Evolutionary conservation across 2,888 invertebrate genomes (phyloP).

Genomic region (Myathropa florea): DNA sequence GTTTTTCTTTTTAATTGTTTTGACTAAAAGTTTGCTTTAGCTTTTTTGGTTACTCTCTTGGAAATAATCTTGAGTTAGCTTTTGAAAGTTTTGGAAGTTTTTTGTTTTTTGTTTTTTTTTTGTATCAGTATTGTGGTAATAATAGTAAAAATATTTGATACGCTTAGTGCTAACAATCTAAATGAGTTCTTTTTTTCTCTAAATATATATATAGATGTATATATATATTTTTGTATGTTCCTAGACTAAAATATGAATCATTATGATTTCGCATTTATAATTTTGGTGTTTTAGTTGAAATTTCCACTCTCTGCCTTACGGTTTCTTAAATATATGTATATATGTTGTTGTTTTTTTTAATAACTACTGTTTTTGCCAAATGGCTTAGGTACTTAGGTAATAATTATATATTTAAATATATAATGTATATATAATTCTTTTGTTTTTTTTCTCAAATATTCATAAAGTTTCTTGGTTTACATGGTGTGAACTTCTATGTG

Average conservation of each 20-base stretch:
- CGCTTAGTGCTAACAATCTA: slow-evolving; percentile 71
- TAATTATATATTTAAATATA: slow-evolving; percentile 72
- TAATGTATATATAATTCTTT: slow-evolving; percentile 52
- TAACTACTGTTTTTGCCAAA: slow-evolving; percentile 77
- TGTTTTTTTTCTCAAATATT: slow-evolving; percentile 38
- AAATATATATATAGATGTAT: slow-evolving; percentile 52
- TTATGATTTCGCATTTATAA: slow-evolving; percentile 61
- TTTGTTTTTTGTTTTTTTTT: slow-evolving; percentile 19
- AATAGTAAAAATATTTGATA: slow-evolving; percentile 70
- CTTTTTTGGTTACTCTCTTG: slow-evolving; percentile 22
- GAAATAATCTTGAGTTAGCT: slow-evolving; percentile 28
- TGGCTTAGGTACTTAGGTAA: slow-evolving; percentile 80
- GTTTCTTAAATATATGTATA: slow-evolving; percentile 50
- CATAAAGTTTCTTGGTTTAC: slow-evolving; percentile 46
- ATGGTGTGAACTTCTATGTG: slow-evolving; percentile 60
- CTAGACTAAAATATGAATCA: slow-evolving; percentile 64
- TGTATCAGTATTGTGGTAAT: slow-evolving; percentile 49
- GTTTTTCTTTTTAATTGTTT: slow-evolving; percentile 25
- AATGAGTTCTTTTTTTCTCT: slow-evolving; percentile 53
- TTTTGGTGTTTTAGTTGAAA: slow-evolving; percentile 62
- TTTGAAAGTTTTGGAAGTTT: slow-evolving; percentile 50
- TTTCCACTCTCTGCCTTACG: slow-evolving; percentile 23
- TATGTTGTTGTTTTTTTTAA: slow-evolving; percentile 38
- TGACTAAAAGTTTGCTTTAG: slow-evolving; percentile 13
- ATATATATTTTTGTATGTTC: slow-evolving; percentile 28